Conservation (phyloP, 2,113 vertebrate genomes). For the Phocoena sinus region DNA sequence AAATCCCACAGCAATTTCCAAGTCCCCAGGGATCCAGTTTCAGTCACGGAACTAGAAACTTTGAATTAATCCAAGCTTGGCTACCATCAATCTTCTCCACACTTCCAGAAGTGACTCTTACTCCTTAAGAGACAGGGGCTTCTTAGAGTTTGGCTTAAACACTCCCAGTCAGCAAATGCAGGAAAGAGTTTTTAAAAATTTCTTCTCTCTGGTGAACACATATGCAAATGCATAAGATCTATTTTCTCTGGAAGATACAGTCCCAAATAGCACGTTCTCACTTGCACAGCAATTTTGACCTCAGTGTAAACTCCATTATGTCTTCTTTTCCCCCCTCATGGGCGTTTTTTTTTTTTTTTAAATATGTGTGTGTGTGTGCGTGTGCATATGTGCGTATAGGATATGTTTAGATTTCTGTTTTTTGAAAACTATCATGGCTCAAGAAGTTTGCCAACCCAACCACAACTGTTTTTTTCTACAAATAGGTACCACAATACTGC, state of each 20-base stretch:
- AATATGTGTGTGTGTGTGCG: background rate
- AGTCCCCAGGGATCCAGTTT: slow-evolving; percentile 14
- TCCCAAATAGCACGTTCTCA: background rate
- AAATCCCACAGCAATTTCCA: slow-evolving; percentile 36
- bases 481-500: background rate
- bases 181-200: background rate
- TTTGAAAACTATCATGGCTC: background rate
- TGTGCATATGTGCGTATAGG: background rate
- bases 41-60: background rate
- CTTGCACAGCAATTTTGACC: background rate
- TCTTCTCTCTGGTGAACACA: background rate
- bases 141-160: background rate
- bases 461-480: background rate
- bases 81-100: background rate
- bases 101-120: background rate
- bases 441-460: background rate
- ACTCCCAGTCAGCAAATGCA: background rate
- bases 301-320: background rate
- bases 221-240: background rate
- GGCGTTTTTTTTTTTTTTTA: too few species aligned
- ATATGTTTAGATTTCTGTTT: background rate
- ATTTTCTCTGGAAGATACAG: background rate
- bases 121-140: background rate
- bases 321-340: background rate
- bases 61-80: background rate